phyloP scores from a whole-genome alignment of 2,888 invertebrate genomes.

The Siphlonurus alternatus region DNA sequence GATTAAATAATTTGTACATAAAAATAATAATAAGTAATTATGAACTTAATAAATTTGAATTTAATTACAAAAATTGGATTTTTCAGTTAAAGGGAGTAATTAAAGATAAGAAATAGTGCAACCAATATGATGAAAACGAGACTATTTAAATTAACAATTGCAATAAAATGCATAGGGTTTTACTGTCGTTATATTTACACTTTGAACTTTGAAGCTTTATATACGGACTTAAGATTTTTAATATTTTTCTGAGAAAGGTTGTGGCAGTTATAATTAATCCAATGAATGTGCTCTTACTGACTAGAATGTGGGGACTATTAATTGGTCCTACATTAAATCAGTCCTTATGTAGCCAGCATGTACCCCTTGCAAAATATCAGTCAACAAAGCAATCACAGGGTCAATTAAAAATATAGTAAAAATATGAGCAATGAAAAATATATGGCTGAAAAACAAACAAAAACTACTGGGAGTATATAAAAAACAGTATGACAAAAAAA shows the following conservation, averaged over 20 bases:
- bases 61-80: neutral
- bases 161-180: too few species aligned
- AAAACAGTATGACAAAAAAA: neutral
- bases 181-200: too few species aligned
- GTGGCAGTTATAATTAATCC: too few species aligned
- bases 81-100: neutral
- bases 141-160: too few species aligned
- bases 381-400: neutral
- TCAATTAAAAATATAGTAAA: neutral
- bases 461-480: too few species aligned
- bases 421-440: neutral
- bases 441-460: too few species aligned
- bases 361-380: neutral
- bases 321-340: neutral
- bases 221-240: too few species aligned
- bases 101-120: neutral
- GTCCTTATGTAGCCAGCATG: neutral
- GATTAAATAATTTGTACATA: neutral
- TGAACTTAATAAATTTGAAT: too few species aligned
- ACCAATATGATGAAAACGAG: too few species aligned
- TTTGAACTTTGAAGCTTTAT: too few species aligned
- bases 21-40: neutral
- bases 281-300: neutral
- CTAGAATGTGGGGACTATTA: neutral
- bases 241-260: too few species aligned